phyloP scores from a whole-genome alignment of 2,797 vertebrate species.

The Falco berigora region DNA sequence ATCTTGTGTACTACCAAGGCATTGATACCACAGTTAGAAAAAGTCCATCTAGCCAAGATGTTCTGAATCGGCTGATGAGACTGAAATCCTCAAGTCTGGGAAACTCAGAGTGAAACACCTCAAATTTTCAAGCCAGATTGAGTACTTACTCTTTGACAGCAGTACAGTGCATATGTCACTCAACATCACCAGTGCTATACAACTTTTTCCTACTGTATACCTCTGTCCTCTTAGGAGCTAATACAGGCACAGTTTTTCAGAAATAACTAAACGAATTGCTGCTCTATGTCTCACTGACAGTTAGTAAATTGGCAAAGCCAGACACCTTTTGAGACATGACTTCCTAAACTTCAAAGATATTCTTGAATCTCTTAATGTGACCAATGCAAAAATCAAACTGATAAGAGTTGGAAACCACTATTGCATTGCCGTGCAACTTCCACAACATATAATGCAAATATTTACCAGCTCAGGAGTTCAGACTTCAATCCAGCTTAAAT shows the following conservation, averaged over 20 bases:
- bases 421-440: background rate
- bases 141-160: fast-evolving
- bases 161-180: background rate
- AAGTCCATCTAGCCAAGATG: background rate
- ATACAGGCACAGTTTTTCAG: background rate
- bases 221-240: background rate
- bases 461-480: background rate
- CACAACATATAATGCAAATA: background rate
- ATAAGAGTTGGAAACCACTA: background rate
- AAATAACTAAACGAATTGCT: background rate
- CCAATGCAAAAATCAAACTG: background rate
- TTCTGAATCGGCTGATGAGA: background rate
- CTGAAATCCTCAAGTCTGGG: background rate
- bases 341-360: background rate
- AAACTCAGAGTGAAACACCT: background rate
- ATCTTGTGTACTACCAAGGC: background rate
- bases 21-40: background rate
- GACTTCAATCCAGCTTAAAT: background rate
- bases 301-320: background rate
- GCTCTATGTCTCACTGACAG: background rate
- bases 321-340: background rate
- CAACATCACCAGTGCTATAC: background rate
- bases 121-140: background rate
- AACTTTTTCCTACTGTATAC: background rate
- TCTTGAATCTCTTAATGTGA: background rate